Conservation (phyloP, 2,888 invertebrate species). For the Polymixis flavicincta region DNA sequence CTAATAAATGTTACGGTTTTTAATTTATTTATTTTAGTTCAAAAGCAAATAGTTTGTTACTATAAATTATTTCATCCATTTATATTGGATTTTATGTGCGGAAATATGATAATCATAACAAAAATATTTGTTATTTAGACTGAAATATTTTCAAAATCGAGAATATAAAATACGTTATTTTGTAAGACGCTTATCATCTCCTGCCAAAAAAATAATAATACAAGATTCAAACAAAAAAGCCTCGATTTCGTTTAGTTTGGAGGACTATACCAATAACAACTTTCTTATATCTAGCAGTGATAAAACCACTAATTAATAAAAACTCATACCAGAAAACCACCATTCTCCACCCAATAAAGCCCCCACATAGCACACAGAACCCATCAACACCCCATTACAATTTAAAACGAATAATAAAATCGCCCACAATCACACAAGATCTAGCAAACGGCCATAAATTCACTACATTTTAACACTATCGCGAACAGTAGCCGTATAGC, state of each 20-base stretch:
- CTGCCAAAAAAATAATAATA: too few relatives aligned
- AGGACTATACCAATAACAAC: neutral
- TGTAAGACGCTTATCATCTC: neutral
- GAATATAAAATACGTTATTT: neutral
- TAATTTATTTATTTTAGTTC: conserved; percentile 57
- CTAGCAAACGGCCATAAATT: conserved; percentile 66
- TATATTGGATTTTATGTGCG: conserved; percentile 22
- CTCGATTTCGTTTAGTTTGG: neutral
- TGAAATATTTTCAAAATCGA: neutral
- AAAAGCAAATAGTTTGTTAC: conserved; percentile 32
- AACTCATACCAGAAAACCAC: neutral
- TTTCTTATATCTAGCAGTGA: neutral
- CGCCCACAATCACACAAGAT: conserved; percentile 62
- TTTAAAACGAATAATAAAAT: conserved; percentile 66
- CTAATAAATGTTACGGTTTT: conserved; percentile 32
- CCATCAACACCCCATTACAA: conserved; percentile 60
- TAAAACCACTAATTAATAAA: neutral
- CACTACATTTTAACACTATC: conserved; percentile 67
- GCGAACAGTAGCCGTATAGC: conserved; percentile 72
- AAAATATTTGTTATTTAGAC: conserved; percentile 24
- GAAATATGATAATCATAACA: conserved; percentile 30
- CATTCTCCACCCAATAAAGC: neutral
- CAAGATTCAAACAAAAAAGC: neutral
- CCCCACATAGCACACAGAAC: neutral
- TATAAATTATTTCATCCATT: conserved; percentile 48